A percentile compares a stretch with the other conserved stretches of the same genome.
Evolutionary conservation across 1,140 invertebrate species (phyloP).

Genomic region (Drosophila seguyi): DNA sequence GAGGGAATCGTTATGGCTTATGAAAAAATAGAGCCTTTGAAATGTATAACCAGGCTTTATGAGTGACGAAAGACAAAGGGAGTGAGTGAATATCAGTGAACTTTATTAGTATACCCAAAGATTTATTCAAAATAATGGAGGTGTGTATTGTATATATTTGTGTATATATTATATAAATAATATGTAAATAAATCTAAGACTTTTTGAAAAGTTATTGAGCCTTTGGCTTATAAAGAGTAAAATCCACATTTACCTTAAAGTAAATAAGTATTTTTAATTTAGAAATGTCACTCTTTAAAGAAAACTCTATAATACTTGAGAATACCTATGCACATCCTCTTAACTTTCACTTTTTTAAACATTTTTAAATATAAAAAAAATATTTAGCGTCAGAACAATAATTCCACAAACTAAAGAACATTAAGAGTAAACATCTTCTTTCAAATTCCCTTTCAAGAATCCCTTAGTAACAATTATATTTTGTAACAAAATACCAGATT

Average conservation of each 20-base stretch:
- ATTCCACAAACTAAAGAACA: not conserved
- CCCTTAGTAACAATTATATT: not conserved
- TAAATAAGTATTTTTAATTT: not conserved
- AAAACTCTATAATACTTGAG: not conserved
- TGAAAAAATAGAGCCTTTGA: not conserved
- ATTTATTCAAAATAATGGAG: not conserved
- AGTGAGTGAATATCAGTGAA: too few relatives aligned
- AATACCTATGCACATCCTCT: too few relatives aligned
- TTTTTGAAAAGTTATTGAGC: not conserved
- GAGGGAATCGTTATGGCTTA: not conserved
- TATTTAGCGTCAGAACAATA: too few relatives aligned
- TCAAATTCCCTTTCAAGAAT: not conserved
- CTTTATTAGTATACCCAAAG: not conserved
- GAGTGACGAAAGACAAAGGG: too few relatives aligned
- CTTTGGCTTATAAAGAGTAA: not conserved
- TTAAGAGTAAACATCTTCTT: not conserved
- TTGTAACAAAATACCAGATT: constrained; percentile 11
- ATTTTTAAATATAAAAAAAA: too few relatives aligned
- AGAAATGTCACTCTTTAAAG: too few relatives aligned
- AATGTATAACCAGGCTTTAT: not conserved
- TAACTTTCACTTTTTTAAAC: not conserved
- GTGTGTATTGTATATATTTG: not conserved
- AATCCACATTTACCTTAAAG: not conserved
- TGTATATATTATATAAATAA: too few relatives aligned
- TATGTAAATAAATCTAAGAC: too few relatives aligned